Conservation (phyloP, 30 jellyfish, hydroid and myxozoan genomes). For the Sanderia malayensis region DNA sequence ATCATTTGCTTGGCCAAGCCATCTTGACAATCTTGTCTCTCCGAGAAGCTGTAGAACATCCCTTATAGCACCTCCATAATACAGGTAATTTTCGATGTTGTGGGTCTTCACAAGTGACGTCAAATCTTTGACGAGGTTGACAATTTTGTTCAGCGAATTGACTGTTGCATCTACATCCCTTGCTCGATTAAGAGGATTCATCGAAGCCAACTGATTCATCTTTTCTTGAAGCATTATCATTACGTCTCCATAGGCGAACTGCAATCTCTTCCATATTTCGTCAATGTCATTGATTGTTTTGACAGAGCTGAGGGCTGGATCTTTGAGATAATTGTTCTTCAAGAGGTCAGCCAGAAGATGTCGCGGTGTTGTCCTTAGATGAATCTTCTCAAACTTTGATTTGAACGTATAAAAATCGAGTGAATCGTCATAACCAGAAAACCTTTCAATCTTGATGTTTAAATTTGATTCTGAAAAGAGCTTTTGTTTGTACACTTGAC, state of each 20-base stretch:
- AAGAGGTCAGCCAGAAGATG: slow-evolving; percentile 9
- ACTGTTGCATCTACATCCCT: slow-evolving; percentile 7
- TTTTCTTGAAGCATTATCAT: neutral
- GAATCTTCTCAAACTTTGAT: slow-evolving; percentile 11
- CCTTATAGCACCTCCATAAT: neutral
- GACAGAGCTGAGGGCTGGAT: slow-evolving; percentile 40
- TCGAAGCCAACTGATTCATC: neutral
- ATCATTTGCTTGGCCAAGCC: neutral
- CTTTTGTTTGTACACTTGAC: neutral
- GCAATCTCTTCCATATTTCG: slow-evolving; percentile 1
- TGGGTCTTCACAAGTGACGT: slow-evolving; percentile 12
- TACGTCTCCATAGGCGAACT: slow-evolving; percentile 28
- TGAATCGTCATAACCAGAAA: too few species aligned
- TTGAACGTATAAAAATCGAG: slow-evolving; percentile 27
- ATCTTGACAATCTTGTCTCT: slow-evolving; percentile 9
- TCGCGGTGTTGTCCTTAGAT: slow-evolving; percentile 15
- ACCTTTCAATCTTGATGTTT: slow-evolving; percentile 7
- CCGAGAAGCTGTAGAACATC: neutral
- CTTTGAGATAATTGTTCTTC: slow-evolving; percentile 25
- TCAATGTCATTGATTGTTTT: slow-evolving; percentile 19
- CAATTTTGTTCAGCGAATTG: slow-evolving; percentile 6
- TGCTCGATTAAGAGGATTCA: neutral
- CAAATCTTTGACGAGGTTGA: slow-evolving; percentile 11
- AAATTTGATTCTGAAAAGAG: slow-evolving; percentile 20
- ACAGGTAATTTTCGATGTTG: slow-evolving; percentile 5